Evolutionary conservation across 2,888 invertebrate genomes (phyloP), one percentile per base, ranked within the genome.

Genomic region (Eristalinus aeneus): DNA sequence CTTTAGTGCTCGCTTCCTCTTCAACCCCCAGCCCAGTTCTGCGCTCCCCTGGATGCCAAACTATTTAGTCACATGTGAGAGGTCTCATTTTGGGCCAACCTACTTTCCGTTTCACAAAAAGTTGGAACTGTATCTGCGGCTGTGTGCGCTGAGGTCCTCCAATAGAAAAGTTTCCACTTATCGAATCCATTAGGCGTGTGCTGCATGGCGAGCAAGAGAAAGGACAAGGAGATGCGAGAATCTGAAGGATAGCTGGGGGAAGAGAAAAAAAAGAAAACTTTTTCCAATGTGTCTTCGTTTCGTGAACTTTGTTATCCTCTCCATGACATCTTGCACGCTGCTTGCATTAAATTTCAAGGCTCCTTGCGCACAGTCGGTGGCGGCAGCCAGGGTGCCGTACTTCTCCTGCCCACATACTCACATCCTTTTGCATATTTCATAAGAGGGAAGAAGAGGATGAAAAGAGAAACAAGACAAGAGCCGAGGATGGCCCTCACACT

Each of bases 341-440:
- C 73, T 81, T 77, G 77, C 46, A 77, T 81, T 73, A 60, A 68
- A 74, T 86, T 86, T 82, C 86, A 86, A 82, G 86, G 86, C 86
- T 82, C 54, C 23, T 9, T 27, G 23, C 39, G 56, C 77, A 77
- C 69, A 81, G 69, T 75, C 72, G 39, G 20, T 56, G 63, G 54
- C 65, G 73, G 46, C 53, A 16, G 32, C 61, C 53, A 60, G 22
- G 74, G 74, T 60, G 65, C 63, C 6, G n/a, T 39, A 6, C 39
- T 2, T 6, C 39, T 6, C 23, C 22, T 4, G 23, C 9, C 22
- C 56, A 56, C 56, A 6, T 69, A 60, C 20, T 32, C 34, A 32
- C 68, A 78, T 71, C 74, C 65, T 78, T 60, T 65, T 77, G 77
- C 77, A 82, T 82, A 82, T 86, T 82, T 82, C 69, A 86, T 63